Conservation (phyloP, 2,797 vertebrate genomes). For the Amniataba percoides region DNA sequence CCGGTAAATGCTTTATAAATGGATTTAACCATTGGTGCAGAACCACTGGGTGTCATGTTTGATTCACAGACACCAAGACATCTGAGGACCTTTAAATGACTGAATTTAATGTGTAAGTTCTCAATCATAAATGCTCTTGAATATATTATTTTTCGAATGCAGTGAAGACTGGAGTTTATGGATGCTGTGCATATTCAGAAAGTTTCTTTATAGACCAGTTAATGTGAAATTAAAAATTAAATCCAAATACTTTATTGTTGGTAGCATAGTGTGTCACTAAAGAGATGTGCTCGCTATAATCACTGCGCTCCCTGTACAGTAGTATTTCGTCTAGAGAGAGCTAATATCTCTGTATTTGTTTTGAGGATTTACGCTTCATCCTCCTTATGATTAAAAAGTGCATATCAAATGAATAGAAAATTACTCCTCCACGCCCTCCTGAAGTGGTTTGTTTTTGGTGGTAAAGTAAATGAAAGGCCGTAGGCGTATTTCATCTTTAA, state of each 20-base stretch:
- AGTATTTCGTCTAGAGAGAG: slow-evolving; percentile 34
- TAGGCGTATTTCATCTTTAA: slow-evolving; percentile 42
- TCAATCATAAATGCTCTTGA: slow-evolving; percentile 11
- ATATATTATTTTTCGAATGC: not conserved
- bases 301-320: slow-evolving; percentile 22
- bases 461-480: slow-evolving; percentile 41
- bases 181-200: slow-evolving; percentile 11
- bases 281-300: slow-evolving; percentile 33
- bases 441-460: slow-evolving; percentile 42
- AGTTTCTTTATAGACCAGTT: slow-evolving; percentile 10
- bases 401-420: slow-evolving; percentile 47
- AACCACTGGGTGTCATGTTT: slow-evolving; percentile 22
- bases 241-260: slow-evolving; percentile 19
- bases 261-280: slow-evolving; percentile 11
- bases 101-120: slow-evolving; percentile 31
- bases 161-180: not conserved
- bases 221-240: slow-evolving; percentile 39
- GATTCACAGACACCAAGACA: slow-evolving; percentile 29
- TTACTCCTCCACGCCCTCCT: slow-evolving; percentile 23
- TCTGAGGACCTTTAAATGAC: slow-evolving; percentile 22
- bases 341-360: slow-evolving; percentile 35
- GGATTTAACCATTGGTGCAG: slow-evolving; percentile 4
- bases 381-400: slow-evolving; percentile 43
- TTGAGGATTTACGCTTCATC: slow-evolving; percentile 27
- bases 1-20: slow-evolving; percentile 20